These are phyloP conservation scores for Dryocosmus kuriphilus DNA, from an alignment of 2,888 invertebrate species.

Conservation along the genomic window DNA sequence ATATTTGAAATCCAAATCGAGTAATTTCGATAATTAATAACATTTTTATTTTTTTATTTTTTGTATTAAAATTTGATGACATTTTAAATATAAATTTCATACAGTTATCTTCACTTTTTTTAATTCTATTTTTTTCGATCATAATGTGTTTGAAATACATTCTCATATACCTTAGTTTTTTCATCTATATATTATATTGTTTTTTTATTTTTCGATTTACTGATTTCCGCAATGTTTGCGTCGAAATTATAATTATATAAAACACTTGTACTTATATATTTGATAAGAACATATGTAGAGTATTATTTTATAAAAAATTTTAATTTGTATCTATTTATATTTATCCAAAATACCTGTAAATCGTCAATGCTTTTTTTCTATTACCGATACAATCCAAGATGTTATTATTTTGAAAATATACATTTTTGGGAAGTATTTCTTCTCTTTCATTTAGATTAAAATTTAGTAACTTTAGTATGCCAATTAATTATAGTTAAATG, in stretches of 20 bases:
- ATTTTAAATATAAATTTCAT: not conserved
- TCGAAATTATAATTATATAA: not conserved
- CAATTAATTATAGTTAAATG: too few relatives aligned
- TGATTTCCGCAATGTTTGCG: not conserved
- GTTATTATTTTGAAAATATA: not conserved
- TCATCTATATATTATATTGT: not conserved
- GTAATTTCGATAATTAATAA: not conserved
- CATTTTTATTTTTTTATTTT: not conserved
- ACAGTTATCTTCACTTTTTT: not conserved
- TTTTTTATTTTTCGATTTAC: not conserved
- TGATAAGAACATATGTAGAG: not conserved
- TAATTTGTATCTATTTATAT: not conserved
- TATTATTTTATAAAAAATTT: not conserved
- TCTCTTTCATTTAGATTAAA: not conserved
- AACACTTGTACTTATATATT: not conserved
- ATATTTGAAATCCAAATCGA: not conserved
- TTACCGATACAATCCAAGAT: not conserved
- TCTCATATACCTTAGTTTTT: not conserved
- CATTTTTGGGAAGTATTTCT: not conserved
- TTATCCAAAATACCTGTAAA: not conserved
- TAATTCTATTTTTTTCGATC: not conserved
- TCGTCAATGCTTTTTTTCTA: not conserved
- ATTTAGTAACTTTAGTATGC: too few relatives aligned
- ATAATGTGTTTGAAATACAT: not conserved
- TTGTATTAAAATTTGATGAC: not conserved